Base-by-base conservation (phyloP, 2,113 vertebrate species). In the Lamprotornis superbus region DNA sequence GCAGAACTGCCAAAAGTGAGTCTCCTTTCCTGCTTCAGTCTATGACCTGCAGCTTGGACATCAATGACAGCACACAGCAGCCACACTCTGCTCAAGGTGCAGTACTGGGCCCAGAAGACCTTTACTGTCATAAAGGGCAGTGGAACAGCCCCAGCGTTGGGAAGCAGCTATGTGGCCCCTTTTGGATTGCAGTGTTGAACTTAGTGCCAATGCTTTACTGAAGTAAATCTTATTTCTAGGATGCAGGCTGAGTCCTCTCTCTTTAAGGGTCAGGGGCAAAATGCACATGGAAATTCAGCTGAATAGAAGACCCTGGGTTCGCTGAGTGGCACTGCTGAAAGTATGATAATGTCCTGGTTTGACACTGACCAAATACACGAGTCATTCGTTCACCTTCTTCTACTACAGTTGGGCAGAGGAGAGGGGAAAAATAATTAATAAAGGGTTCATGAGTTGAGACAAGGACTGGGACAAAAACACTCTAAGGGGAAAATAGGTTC, bases 1-100 rank as follows among this genome's bases (percentile, higher is more conserved):
- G 15, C 25, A 77, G 46, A 55, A 2, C 31, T n/a, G 60, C 18
- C 12, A 20, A 12, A 63, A 56, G 0, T 2, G 15, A 60, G 5
- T 28, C 12, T 53, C 15, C 17, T 60, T 28, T 35, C 13, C 28
- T 50, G 57, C 23, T 15, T 7, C 35, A 57, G 35, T 15, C 16
- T 37, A 20, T 28, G 37, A 12, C 15, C 12, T 1, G 5, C 1
- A 2, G 77, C 31, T 16, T 24, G 39, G 20, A 23, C 22, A 23
- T 11, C 2, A 11, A 5, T 7, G 39, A 7, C 27, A 23, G 0
- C 8, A 6, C 49, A 9, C 4, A 37, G 47, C 4, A 22, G 42
- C 59, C 28, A 2, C 20, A 4, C 17, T 7, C 18, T 50, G 71
- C 15, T n/a, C 10, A 2, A 40, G n/a, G 55, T 2, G 30, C 47